phyloP scores from a whole-genome alignment of 1,140 invertebrate species.

The Aphidius ervi region DNA sequence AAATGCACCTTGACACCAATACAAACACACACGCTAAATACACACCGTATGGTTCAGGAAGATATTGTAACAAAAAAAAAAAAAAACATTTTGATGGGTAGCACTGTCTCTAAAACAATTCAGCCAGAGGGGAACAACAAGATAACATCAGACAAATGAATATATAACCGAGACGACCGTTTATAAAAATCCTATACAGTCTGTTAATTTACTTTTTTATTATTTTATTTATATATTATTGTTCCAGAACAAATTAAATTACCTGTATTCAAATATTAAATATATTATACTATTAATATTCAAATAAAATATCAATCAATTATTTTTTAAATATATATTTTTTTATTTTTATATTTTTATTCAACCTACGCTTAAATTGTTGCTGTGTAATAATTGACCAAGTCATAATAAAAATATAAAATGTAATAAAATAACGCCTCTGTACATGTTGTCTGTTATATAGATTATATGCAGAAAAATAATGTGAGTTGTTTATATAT shows the following conservation, averaged over 20 bases:
- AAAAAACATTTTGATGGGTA: constrained; percentile 9
- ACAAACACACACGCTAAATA: too few species aligned
- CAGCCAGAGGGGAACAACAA: constrained; percentile 2
- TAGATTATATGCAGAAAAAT: neutral
- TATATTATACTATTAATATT: too few species aligned
- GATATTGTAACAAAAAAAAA: constrained; percentile 10
- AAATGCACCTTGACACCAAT: constrained; percentile 22
- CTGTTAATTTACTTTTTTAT: constrained; percentile 6
- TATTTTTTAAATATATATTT: neutral
- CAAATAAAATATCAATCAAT: too few species aligned
- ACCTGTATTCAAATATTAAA: too few species aligned
- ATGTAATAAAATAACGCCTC: constrained; percentile 20
- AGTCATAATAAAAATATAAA: constrained; percentile 19
- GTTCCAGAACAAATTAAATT: too few species aligned
- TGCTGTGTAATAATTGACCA: neutral
- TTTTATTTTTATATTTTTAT: constrained; percentile 1
- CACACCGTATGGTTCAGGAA: constrained; percentile 14
- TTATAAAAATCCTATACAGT: constrained; percentile 19
- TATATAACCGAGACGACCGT: constrained; percentile 11
- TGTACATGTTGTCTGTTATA: constrained; percentile 10
- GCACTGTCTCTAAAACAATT: neutral
- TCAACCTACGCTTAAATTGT: neutral
- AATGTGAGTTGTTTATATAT: neutral
- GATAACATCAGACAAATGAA: constrained; percentile 15
- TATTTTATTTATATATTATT: neutral